phyloP scores from a whole-genome alignment of 2,888 invertebrate species.

The Tuberolachnus salignus region DNA sequence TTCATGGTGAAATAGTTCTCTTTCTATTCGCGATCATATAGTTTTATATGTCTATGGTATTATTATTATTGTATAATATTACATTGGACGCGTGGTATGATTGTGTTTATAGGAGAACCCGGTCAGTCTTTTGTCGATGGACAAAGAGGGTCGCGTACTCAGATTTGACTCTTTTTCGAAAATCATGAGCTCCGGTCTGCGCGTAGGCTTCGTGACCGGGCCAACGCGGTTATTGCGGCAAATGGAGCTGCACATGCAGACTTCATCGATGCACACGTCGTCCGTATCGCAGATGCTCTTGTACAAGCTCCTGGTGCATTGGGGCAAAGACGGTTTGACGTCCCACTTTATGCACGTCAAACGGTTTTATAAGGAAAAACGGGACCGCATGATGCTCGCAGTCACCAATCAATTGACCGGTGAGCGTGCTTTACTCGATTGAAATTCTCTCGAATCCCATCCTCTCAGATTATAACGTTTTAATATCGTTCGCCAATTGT shows the following conservation, averaged over 20 bases:
- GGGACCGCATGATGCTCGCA: conserved; percentile 69
- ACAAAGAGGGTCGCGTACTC: conserved; percentile 76
- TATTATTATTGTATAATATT: too few species aligned
- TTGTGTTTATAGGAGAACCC: conserved; percentile 51
- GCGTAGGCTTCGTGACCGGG: conserved; percentile 77
- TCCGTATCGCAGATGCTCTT: conserved; percentile 70
- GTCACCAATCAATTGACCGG: conserved; percentile 69
- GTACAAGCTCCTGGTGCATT: conserved; percentile 20
- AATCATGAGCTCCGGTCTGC: conserved; percentile 71
- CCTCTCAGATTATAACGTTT: too few species aligned
- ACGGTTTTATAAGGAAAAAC: conserved; percentile 69
- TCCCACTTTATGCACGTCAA: conserved; percentile 69
- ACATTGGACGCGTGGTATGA: too few species aligned
- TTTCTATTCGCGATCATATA: too few species aligned
- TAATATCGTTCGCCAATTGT: background rate
- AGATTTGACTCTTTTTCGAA: conserved; percentile 81
- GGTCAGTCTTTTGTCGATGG: conserved; percentile 67
- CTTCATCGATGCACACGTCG: conserved; percentile 71
- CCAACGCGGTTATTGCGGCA: conserved; percentile 70
- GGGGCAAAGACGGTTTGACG: conserved; percentile 67
- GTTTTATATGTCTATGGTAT: too few species aligned
- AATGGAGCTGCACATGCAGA: conserved; percentile 75
- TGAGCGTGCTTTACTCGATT: conserved; percentile 59
- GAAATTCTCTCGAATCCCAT: too few species aligned
- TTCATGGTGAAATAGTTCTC: too few species aligned